Base-by-base conservation (phyloP, 2,888 invertebrate species). In the Meandrusa payeni region DNA sequence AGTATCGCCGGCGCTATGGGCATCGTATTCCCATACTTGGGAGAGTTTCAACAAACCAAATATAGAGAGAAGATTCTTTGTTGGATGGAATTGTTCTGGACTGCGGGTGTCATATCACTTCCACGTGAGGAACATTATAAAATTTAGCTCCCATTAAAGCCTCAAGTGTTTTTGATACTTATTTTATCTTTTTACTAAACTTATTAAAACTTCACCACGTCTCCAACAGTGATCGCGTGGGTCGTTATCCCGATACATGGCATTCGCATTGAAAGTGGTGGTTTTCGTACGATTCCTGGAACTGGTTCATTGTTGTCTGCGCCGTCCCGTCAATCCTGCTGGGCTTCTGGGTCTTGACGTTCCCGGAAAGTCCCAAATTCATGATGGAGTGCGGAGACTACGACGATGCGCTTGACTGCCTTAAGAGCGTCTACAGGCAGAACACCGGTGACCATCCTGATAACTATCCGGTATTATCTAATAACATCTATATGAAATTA, bases 71-170 rank as follows among this genome's bases (percentile, higher is more conserved):
- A 92, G 60, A 93, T 93, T 64, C 89, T 94, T 46, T 94, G 94
- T 76, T 94, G 94, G 93, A 93, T 95, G 93, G 94, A 94, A 87
- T 88, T 94, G 83, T 94, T 94, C 80, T 95, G 95, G 95, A 94
- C 94, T 20, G 76, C 93, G 31, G 94, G 94, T 48, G 93, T 94
- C 39, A 93, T 94, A 58, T 70, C 90, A 51, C 75, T 94, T 41
- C 94, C 94, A 64, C 85, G 94, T 94, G 80, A 89, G 89, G n/a
- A n/a, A n/a, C n/a, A n/a, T n/a, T n/a, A n/a, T n/a, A n/a, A n/a
- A n/a, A n/a, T n/a, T n/a, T n/a, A n/a, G n/a, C n/a, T n/a, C n/a
- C n/a, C n/a, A n/a, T n/a, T n/a, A n/a, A n/a, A n/a, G n/a, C n/a
- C n/a, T n/a, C n/a, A n/a, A n/a, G n/a, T n/a, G n/a, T n/a, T n/a